Evolutionary conservation across 2,797 vertebrate species (phyloP).

Genomic region (Neoniphon sammara): DNA sequence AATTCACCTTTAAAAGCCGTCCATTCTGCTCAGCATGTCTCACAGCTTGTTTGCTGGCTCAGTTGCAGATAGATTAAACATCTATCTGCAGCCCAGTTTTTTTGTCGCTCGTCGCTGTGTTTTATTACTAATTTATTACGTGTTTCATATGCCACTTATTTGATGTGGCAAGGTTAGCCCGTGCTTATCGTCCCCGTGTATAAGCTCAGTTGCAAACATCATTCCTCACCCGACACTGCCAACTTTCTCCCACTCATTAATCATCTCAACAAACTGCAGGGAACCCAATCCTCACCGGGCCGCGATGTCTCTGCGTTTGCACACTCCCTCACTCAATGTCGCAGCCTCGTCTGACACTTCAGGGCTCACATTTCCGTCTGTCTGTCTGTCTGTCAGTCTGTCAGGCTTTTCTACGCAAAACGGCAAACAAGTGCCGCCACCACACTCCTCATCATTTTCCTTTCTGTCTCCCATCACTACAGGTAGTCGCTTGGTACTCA

Average conservation of each 20-base stretch:
- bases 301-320: constrained; percentile 13
- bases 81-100: not conserved
- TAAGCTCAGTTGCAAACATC: constrained; percentile 40
- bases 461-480: not conserved
- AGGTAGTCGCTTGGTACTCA: not conserved
- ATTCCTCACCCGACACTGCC: constrained; percentile 44
- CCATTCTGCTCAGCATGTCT: not conserved
- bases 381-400: constrained; percentile 13
- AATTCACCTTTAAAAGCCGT: too few relatives aligned
- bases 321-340: constrained; percentile 2
- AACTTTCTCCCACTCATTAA: constrained; percentile 54
- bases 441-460: not conserved
- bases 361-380: constrained; percentile 34
- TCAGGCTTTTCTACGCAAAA: not conserved
- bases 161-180: constrained; percentile 22
- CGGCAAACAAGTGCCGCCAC: not conserved
- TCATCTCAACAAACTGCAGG: constrained; percentile 63
- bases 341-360: constrained; percentile 24
- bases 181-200: constrained; percentile 10
- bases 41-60: not conserved
- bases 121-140: constrained; percentile 61
- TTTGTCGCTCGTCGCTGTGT: constrained; percentile 10
- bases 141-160: constrained; percentile 61
- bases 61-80: not conserved
- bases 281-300: not conserved